Conservation (phyloP, 2,888 invertebrate species). For the Meloe dianella region DNA sequence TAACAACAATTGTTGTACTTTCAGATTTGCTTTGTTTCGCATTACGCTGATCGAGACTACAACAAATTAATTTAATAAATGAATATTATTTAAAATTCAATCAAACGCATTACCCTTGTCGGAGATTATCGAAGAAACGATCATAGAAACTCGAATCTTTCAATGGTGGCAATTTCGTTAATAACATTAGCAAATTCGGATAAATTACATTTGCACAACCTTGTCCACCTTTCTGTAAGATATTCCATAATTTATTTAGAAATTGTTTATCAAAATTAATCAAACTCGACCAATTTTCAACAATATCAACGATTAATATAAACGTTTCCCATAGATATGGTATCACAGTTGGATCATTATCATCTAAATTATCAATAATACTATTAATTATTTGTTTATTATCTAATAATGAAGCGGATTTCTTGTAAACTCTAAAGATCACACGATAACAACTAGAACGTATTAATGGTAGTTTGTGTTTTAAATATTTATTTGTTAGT, state of each 20-base stretch:
- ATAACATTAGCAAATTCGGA: conserved; percentile 76
- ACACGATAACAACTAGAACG: conserved; percentile 74
- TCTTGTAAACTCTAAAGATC: conserved; percentile 67
- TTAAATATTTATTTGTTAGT: conserved; percentile 77
- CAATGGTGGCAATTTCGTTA: conserved; percentile 72
- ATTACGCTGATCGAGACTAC: conserved; percentile 58
- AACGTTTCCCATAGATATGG: conserved; percentile 78
- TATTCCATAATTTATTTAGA: conserved; percentile 71
- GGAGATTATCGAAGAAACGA: conserved; percentile 73
- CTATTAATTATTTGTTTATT: conserved; percentile 66
- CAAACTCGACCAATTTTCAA: conserved; percentile 73
- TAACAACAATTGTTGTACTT: conserved; percentile 68
- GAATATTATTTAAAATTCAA: conserved; percentile 12
- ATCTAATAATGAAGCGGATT: conserved; percentile 62
- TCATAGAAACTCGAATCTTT: conserved; percentile 63
- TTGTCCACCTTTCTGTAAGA: conserved; percentile 75
- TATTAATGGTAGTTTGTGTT: conserved; percentile 62
- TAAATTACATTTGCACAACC: conserved; percentile 77
- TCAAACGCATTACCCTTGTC: conserved; percentile 66
- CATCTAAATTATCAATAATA: conserved; percentile 71
- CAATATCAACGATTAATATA: conserved; percentile 66
- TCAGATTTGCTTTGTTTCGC: conserved; percentile 71
- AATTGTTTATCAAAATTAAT: conserved; percentile 78
- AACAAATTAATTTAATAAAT: conserved; percentile 18
- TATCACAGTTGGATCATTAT: conserved; percentile 70